Evolutionary conservation across 2,888 invertebrate species (phyloP), one percentile per base, ranked within the genome.

Genomic region (Elaeidobius kamerunicus): DNA sequence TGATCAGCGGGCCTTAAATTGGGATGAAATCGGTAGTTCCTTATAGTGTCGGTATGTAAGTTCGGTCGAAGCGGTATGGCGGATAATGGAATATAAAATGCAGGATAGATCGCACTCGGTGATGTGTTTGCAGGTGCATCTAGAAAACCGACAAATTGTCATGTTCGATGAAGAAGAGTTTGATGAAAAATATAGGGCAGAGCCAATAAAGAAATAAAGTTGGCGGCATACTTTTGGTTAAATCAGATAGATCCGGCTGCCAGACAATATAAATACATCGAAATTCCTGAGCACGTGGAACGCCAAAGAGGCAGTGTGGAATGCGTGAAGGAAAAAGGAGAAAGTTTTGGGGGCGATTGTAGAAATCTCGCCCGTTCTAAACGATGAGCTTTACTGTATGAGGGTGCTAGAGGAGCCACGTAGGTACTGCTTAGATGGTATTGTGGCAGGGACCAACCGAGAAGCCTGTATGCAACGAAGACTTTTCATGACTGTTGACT

Each of bases 21-120:
- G 15, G 12, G 40, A 40, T 12, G 40, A 40, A 9, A 27, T 23
- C 6, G 12, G 12, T 20, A 28, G 1, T 5, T 49, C 32, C 28
- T 2, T 49, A 5, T 3, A 48, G 6, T 44, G 43, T 15, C 4
- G 51, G 9, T 51, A 51, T 32, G 45, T 51, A 9, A 35, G 44
- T 51, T 19, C 51, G 12, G 35, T 18, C 12, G 44, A 51, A 11
- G 51, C 45, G 11, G 19, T 17, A 5, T 49, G 43, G 50, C 41
- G 35, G n/a, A 4, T 43, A 12, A 32, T 49, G 6, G 50, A 36
- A 3, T 36, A 2, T 4, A 36, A 36, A 36, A 11, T 36, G 36
- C 7, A 2, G 2, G 36, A 17, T 17, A 16, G 36, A 2, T 34
- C 34, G 3, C 34, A 34, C 14, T 2, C 11, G 2, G 34, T 34